Evolutionary conservation across 2,888 invertebrate species (phyloP), one percentile per base, ranked within the genome.

Genomic region (Lasius fuliginosus): DNA sequence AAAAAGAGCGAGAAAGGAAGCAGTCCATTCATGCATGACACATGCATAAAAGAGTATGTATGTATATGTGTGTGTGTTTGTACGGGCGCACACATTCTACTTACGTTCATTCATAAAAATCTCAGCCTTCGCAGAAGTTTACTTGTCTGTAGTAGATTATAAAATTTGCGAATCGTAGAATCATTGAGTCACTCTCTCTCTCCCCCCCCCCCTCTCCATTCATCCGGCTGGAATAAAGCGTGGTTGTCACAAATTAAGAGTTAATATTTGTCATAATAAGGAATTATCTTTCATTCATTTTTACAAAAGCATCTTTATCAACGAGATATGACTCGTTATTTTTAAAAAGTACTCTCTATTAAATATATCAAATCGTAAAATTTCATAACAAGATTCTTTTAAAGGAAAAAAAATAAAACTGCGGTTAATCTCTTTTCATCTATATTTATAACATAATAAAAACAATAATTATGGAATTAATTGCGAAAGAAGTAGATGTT

Each of bases 71-170:
- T 83, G 71, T 4, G 89, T 85, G 79, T 83, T 68, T 82, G 83
- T 87, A 84, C 77, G 64, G 79, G 84, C 53, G 84, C 62, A n/a
- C 68, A 27, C 74, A 73, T 83, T 60, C 64, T 77, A 65, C 81
- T 88, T 84, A 85, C 85, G 88, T 91, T 90, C 90, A 90, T 90
- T 90, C 90, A 90, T 89, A 91, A 91, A 90, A 90, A 90, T 88
- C 87, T 18, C 53, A 9, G 46, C 27, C 75, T 91, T 90, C 88
- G 62, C 49, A 84, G 90, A 91, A 90, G 76, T 46, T 56, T 40
- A 53, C 71, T 40, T 23, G 73, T 64, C 82, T 42, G 42, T 27
- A 58, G 56, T n/a, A 53, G 46, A 79, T 86, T 77, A 65, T 82
- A 83, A 84, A 79, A 90, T 86, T 83, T 62, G 23, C 30, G 62